Evolutionary conservation across 92 coral and sea anemone species (phyloP).

Genomic region (Parazoanthus swiftii): DNA sequence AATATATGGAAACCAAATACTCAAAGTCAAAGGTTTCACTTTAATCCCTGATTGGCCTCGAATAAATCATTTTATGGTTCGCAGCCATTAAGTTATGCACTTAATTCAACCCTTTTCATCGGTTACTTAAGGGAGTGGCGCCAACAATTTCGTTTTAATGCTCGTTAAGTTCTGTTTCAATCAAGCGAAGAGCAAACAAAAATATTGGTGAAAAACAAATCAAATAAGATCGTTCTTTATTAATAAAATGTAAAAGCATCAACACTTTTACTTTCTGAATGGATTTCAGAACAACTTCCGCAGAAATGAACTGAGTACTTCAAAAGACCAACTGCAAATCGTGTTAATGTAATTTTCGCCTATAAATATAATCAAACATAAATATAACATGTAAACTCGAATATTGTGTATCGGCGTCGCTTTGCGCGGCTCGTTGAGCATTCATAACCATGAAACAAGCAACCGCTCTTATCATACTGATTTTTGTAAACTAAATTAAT

Average conservation of each 20-base stretch:
- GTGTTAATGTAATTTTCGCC: no score
- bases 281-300: background rate
- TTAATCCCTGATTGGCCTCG: background rate
- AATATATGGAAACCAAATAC: background rate
- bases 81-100: background rate
- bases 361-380: no score
- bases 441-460: background rate
- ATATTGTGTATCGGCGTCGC: background rate
- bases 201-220: background rate
- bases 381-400: background rate
- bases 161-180: background rate
- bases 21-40: background rate
- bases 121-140: background rate
- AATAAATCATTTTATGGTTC: background rate
- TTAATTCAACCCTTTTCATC: background rate
- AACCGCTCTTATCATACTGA: background rate
- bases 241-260: no score
- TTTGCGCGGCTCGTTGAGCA: background rate
- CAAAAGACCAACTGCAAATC: background rate
- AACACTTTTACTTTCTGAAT: background rate
- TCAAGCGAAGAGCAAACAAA: conserved; percentile 22
- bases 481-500: no score
- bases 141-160: background rate
- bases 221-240: background rate
- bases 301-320: background rate